These are phyloP conservation scores for Opisthocomus hoazin DNA, from an alignment of 2,113 vertebrate genomes.

Conservation along the genomic window DNA sequence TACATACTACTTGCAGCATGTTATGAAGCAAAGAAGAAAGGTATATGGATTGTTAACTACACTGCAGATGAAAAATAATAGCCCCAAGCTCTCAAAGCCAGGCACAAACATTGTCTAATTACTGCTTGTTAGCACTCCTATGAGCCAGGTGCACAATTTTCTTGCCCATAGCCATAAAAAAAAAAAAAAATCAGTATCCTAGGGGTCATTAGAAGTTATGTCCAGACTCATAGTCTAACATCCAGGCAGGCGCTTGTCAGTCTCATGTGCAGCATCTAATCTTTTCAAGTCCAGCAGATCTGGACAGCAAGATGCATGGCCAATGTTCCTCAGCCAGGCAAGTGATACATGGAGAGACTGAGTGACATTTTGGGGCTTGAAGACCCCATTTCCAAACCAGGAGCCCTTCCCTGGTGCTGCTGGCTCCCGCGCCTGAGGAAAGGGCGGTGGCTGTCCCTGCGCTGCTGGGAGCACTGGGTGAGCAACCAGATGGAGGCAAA, in stretches of 20 bases:
- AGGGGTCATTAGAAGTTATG: background rate
- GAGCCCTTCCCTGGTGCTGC: background rate
- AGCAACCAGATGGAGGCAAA: background rate
- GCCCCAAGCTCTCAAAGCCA: background rate
- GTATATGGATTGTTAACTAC: background rate
- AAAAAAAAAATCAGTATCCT: background rate
- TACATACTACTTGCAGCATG: background rate
- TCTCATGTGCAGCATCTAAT: background rate
- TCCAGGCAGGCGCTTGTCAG: background rate
- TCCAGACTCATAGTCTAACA: background rate
- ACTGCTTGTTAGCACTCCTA: background rate
- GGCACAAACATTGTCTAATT: background rate
- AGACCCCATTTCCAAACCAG: fast-evolving
- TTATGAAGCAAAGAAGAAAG: background rate
- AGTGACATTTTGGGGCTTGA: background rate
- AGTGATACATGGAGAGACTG: background rate
- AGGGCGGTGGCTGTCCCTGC: background rate
- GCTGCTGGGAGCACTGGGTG: background rate
- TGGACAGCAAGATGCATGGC: background rate
- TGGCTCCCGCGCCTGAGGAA: background rate
- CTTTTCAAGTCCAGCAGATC: background rate
- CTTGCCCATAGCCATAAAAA: background rate
- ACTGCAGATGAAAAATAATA: background rate
- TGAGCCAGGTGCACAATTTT: background rate
- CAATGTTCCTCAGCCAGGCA: background rate